Evolutionary conservation across 2,113 vertebrate genomes (phyloP).

Genomic region (Odontophorus gujanensis): DNA sequence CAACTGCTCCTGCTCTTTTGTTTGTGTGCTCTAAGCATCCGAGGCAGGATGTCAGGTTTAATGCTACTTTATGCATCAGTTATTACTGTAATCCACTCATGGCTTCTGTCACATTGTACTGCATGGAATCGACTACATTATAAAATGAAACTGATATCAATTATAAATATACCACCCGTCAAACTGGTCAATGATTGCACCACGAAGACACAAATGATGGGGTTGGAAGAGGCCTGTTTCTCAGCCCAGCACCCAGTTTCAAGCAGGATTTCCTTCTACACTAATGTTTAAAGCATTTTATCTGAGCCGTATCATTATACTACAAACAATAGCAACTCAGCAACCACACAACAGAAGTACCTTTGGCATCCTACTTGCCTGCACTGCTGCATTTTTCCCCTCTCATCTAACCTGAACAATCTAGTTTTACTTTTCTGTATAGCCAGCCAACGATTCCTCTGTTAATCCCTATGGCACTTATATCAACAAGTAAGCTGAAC

Average conservation of each 20-base stretch:
- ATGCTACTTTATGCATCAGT: neutral
- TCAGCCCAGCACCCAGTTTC: conserved; percentile 29
- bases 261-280: conserved; percentile 61
- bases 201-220: conserved; percentile 38
- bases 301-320: conserved; percentile 17
- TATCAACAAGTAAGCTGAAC: neutral
- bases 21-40: neutral
- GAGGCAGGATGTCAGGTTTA: neutral
- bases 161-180: neutral
- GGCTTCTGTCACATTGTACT: neutral
- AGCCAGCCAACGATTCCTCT: neutral
- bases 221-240: conserved; percentile 38
- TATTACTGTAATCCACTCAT: neutral
- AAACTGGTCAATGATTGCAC: conserved; percentile 42
- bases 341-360: neutral
- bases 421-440: neutral
- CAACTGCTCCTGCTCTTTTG: neutral
- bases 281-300: conserved; percentile 53
- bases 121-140: neutral
- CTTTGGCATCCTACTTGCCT: neutral
- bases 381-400: neutral
- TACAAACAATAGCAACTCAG: conserved; percentile 20
- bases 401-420: neutral
- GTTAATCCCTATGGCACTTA: conserved; percentile 5
- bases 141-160: neutral